Evolutionary conservation across 2,797 vertebrate species (phyloP).

Genomic region (Falco cherrug): DNA sequence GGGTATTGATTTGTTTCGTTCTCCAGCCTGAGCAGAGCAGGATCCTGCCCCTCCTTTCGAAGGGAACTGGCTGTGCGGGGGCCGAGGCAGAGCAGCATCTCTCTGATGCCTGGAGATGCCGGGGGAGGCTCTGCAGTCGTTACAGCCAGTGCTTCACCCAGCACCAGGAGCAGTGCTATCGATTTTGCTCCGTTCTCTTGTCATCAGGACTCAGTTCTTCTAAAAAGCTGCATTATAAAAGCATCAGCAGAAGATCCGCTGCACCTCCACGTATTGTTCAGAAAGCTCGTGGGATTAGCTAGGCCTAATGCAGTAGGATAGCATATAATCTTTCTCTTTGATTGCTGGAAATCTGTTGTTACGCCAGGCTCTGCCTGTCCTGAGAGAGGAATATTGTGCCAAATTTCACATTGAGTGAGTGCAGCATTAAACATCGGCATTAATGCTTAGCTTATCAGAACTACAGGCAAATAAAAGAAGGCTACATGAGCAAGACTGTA

Average conservation of each 20-base stretch:
- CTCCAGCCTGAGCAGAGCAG: background rate
- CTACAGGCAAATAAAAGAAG: background rate
- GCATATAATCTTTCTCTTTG: background rate
- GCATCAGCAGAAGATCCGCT: background rate
- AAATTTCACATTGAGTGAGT: background rate
- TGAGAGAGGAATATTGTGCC: background rate
- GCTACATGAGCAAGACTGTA: constrained; percentile 25
- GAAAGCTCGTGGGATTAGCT: background rate
- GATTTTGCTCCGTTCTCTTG: background rate
- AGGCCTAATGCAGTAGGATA: background rate
- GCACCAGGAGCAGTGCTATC: background rate
- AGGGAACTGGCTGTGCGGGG: background rate
- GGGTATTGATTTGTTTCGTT: background rate
- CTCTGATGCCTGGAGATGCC: background rate
- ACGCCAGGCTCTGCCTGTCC: background rate
- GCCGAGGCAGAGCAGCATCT: background rate
- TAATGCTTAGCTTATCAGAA: constrained; percentile 29
- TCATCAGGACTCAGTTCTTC: background rate
- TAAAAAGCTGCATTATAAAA: background rate
- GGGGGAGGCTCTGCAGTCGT: background rate
- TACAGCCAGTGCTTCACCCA: background rate
- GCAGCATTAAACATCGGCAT: background rate
- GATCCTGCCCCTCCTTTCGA: background rate
- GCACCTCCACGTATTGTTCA: background rate
- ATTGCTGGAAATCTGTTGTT: constrained; percentile 16